A percentile compares a stretch with the other conserved stretches of the same genome.
phyloP scores from a whole-genome alignment of 2,797 vertebrate genomes.

The Lemur catta region DNA sequence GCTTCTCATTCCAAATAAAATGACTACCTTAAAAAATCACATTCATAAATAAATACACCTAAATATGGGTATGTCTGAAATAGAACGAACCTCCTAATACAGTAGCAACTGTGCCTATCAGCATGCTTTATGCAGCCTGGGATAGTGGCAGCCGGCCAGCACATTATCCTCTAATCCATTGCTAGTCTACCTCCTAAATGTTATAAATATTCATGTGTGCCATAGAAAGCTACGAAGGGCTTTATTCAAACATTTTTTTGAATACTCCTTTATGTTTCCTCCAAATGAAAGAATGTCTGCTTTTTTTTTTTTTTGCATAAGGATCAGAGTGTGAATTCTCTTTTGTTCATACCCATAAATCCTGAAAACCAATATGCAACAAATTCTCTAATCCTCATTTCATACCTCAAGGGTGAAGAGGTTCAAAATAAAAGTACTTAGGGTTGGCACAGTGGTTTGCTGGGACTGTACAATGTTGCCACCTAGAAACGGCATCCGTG shows the following conservation, averaged over 20 bases:
- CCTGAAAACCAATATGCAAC: conserved; percentile 81
- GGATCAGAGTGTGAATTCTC: conserved; percentile 81
- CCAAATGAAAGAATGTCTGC: conserved; percentile 81
- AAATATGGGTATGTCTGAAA: conserved; percentile 77
- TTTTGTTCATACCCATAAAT: conserved; percentile 85
- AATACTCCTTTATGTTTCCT: conserved; percentile 84
- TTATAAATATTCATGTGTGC: conserved; percentile 87
- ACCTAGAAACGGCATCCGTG: conserved; percentile 38
- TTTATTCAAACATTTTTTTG: conserved; percentile 84
- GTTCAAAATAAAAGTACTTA: conserved; percentile 73
- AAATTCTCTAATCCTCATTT: conserved; percentile 85
- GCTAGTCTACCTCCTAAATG: conserved; percentile 80
- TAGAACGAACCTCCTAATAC: conserved; percentile 65
- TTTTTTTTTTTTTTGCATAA: conserved; percentile 73
- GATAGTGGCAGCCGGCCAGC: conserved; percentile 83
- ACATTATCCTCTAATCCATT: conserved; percentile 82
- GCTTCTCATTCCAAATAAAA: conserved; percentile 64
- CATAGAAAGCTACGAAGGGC: conserved; percentile 82
- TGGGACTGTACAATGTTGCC: conserved; percentile 23
- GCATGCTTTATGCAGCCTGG: conserved; percentile 69
- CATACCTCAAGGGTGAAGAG: conserved; percentile 81
- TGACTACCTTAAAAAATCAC: conserved; percentile 65
- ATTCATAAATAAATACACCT: conserved; percentile 70
- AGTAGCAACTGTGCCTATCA: conserved; percentile 64
- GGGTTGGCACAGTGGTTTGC: conserved; percentile 58